A percentile compares a stretch with the other conserved stretches of the same genome.
Conservation (phyloP, 2,888 invertebrate species). For the Chironomus riparius region DNA sequence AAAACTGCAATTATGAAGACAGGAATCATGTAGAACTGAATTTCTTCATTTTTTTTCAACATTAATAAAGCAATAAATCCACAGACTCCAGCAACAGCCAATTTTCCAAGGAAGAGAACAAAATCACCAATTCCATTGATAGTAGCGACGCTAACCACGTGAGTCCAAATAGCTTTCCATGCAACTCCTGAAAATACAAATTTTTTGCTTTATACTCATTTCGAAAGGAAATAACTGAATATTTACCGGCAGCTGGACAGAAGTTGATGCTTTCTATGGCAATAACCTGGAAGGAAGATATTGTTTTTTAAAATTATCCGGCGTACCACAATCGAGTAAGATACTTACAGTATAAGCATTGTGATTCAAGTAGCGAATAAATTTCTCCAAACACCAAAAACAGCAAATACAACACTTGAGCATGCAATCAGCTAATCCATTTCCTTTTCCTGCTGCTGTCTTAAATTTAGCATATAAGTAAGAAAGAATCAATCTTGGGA, state of each 20-base stretch:
- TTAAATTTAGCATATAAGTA: slow-evolving; percentile 80
- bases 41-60: slow-evolving; percentile 59
- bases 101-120: slow-evolving; percentile 78
- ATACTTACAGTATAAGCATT: slow-evolving; percentile 51
- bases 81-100: slow-evolving; percentile 68
- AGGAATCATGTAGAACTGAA: slow-evolving; percentile 79
- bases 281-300: slow-evolving; percentile 72
- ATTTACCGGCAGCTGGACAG: slow-evolving; percentile 87
- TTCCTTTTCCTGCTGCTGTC: slow-evolving; percentile 58
- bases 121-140: slow-evolving; percentile 91
- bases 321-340: background rate
- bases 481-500: slow-evolving; percentile 79
- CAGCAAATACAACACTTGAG: slow-evolving; percentile 80
- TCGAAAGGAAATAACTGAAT: too few relatives aligned
- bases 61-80: slow-evolving; percentile 69
- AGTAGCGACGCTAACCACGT: slow-evolving; percentile 79
- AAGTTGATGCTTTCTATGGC: slow-evolving; percentile 87
- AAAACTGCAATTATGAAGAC: slow-evolving; percentile 75
- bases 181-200: too few relatives aligned
- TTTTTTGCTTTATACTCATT: too few relatives aligned
- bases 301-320: background rate
- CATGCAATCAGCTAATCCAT: slow-evolving; percentile 64
- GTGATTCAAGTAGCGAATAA: slow-evolving; percentile 84
- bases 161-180: slow-evolving; percentile 71
- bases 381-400: slow-evolving; percentile 83